Base-by-base conservation (phyloP, 2,113 vertebrate species). In the Ophiodon elongatus region DNA sequence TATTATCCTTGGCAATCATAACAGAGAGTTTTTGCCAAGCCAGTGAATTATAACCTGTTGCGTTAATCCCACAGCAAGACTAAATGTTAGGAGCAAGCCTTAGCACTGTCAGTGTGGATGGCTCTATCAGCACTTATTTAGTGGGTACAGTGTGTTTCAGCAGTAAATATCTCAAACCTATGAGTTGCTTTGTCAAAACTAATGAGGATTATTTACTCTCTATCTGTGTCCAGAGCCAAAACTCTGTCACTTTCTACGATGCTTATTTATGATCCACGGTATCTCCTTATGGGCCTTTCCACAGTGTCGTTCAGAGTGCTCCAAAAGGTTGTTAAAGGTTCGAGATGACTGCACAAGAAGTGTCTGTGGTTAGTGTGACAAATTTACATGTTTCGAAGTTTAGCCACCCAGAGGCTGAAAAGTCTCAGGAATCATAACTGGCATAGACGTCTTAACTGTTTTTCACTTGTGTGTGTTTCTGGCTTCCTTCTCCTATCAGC, bases 141-240 rank as follows among this genome's bases (percentile, higher is more conserved):
- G 88, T 86, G 73, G 52, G 76, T 76, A 62, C 65, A 62, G 73
- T 63, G 72, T 86, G 73, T 89, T 85, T 85, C 23, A 4, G 86
- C 77, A 79, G 81, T 94, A 93, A 93, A 94, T 92, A 92, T 87
- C 33, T 25, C 59, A 74, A 70, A 81, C 73, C 76, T 85, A 76
- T 90, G 85, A 89, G 86, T 67, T 25, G 11, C 69, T 84, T 76
- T 91, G 91, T 94, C 92, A 88, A 73, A 91, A 84, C 80, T 84
- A 90, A 92, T 88, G 85, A 90, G 76, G 85, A 84, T 89, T 93
- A 92, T 92, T 93, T 92, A 91, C 84, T 90, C 77, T 84, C 67
- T 79, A 84, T 91, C 82, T 68, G 31, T 14, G 19, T 31, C 6
- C 29, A 1, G 62, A 87, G 88, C 90, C 90, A 91, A 91, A 83